Evolutionary conservation across 1,140 invertebrate species (phyloP), one percentile per base, ranked within the genome.

Genomic region (Arion vulgaris): DNA sequence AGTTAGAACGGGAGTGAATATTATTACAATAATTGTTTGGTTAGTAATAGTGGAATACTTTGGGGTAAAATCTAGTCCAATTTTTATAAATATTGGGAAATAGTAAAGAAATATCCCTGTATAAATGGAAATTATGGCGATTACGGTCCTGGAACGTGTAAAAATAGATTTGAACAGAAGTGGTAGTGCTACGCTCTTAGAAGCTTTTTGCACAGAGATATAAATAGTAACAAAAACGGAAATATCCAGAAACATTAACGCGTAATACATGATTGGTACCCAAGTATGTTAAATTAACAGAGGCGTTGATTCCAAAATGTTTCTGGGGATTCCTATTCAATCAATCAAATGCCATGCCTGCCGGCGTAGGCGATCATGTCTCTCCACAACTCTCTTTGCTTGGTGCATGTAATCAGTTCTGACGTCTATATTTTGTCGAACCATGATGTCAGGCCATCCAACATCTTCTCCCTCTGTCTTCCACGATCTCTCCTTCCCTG

Each of bases 231-330:
- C 17, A 7, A 66, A 28, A 32, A 32, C 28, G n/a, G 62, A 66
- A 32, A 66, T 66, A 66, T 66, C 62, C 62, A 66, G 5, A 66
- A 66, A 66, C 62, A 66, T 66, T 23, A 66, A 32, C 5, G 62
- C 7, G 17, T 34, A 66, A 23, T 66, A 66, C 28, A 66, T 66
- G 5, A 34, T 7, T 28, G 7, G 32, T 9, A 13, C 62, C n/a
- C 2, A 66, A n/a, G 62, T 32, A 66, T 32, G n/a, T 66, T 32
- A 66, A 66, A 32, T 66, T 66, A 11, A 66, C n/a, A 66, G 28
- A 32, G 5, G 62, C 11, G 1, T 32, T 28, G 17, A 66, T 66
- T 66, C 28, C 62, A 23, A 66, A n/a, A n/a, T n/a, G n/a, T n/a
- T n/a, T n/a, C n/a, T n/a, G n/a, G n/a, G n/a, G n/a, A n/a, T n/a